These are phyloP conservation scores for Ganaspis sp. DNA, from an alignment of 1,140 invertebrate species.

Conservation along the genomic window DNA sequence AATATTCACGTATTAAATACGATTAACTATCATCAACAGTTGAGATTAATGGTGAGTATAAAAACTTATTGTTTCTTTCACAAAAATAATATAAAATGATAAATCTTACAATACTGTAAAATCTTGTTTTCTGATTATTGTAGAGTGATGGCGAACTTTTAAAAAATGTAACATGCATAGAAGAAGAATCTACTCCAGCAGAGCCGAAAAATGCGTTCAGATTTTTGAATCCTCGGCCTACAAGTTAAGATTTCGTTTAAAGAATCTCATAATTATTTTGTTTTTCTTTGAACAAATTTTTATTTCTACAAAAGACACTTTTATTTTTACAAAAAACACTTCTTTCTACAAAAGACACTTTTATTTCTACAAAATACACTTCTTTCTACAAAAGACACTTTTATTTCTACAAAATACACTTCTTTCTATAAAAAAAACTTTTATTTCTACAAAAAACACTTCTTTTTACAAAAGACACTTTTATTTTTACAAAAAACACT, in stretches of 20 bases:
- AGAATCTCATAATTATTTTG: conserved; percentile 35
- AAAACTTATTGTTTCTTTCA: conserved; percentile 31
- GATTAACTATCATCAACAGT: conserved; percentile 67
- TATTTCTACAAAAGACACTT: too few relatives aligned
- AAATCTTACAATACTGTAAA: too few relatives aligned
- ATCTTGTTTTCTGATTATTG: conserved; percentile 35
- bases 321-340: too few relatives aligned
- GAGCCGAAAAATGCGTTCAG: conserved; percentile 57
- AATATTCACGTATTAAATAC: conserved; percentile 72
- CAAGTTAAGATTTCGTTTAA: conserved; percentile 53
- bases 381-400: too few relatives aligned
- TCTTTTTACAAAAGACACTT: too few relatives aligned
- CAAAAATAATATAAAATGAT: too few relatives aligned
- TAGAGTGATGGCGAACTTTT: conserved; percentile 67
- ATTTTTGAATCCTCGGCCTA: conserved; percentile 52
- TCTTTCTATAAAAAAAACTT: too few relatives aligned
- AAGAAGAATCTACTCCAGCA: conserved; percentile 50
- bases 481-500: too few relatives aligned
- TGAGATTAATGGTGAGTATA: conserved; percentile 66
- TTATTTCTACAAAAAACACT: too few relatives aligned
- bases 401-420: too few relatives aligned
- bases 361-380: too few relatives aligned
- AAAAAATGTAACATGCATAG: conserved; percentile 61
- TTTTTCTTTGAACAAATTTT: conserved; percentile 12
- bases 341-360: too few relatives aligned